A percentile compares a stretch with the other conserved stretches of the same genome.
These are phyloP conservation scores for Acrossocheilus wenchowensis DNA, from an alignment of 2,797 vertebrate genomes.

Conservation along the genomic window DNA sequence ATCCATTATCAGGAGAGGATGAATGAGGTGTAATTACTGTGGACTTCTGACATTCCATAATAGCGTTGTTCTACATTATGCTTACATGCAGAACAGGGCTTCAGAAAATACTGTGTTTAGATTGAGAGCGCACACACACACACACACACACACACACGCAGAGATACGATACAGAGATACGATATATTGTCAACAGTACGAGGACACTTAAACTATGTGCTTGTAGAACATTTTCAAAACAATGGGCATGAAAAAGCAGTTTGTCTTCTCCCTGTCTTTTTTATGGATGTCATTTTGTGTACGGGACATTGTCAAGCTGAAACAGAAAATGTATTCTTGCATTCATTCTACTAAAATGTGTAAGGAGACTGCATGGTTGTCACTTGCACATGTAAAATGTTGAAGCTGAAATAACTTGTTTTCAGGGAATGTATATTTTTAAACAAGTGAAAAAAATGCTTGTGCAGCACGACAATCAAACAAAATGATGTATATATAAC, in stretches of 20 bases:
- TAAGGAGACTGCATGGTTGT: background rate
- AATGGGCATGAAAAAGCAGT: background rate
- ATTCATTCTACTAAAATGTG: background rate
- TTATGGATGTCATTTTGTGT: background rate
- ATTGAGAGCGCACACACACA: constrained; percentile 18
- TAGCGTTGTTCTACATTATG: constrained; percentile 9
- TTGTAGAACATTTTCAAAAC: constrained; percentile 9
- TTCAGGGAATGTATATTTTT: background rate
- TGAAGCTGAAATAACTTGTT: background rate
- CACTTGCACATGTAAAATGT: background rate
- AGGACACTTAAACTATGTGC: background rate
- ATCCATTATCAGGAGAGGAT: constrained; percentile 36
- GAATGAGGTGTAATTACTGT: constrained; percentile 40
- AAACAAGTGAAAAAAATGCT: too few species aligned
- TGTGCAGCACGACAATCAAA: too few species aligned
- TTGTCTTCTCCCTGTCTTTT: background rate
- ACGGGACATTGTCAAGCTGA: background rate
- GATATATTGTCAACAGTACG: background rate
- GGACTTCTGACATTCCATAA: constrained; percentile 46
- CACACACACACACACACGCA: too few species aligned
- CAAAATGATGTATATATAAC: background rate
- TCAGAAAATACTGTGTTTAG: constrained; percentile 12
- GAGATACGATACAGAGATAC: background rate
- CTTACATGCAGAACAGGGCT: constrained; percentile 19
- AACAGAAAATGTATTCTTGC: background rate